Evolutionary conservation across 2,113 vertebrate genomes (phyloP).

Genomic region (Elephantulus edwardii): DNA sequence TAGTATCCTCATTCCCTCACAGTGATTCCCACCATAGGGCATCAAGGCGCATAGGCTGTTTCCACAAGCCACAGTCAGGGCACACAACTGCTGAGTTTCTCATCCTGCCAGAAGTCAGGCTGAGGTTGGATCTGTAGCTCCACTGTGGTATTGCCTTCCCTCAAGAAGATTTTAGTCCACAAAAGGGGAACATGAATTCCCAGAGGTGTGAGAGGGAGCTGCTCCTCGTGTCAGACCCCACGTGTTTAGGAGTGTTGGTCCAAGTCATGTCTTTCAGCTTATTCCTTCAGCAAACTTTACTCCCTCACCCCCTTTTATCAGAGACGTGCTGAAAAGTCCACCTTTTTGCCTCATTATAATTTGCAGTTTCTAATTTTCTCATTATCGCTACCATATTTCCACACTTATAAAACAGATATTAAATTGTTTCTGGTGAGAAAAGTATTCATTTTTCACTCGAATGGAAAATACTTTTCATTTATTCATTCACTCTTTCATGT

Average conservation of each 20-base stretch:
- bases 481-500: not conserved
- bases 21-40: not conserved
- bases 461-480: not conserved
- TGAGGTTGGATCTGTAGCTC: not conserved
- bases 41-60: not conserved
- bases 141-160: not conserved
- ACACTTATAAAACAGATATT: not conserved
- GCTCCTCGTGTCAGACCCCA: not conserved
- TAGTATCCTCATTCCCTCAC: not conserved
- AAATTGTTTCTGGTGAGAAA: not conserved
- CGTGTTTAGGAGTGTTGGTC: not conserved
- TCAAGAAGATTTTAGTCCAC: not conserved
- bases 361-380: not conserved
- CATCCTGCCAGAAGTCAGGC: not conserved
- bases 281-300: not conserved
- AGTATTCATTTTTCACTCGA: accelerated
- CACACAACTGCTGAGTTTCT: not conserved
- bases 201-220: not conserved
- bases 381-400: not conserved
- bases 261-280: not conserved
- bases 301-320: not conserved
- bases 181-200: not conserved
- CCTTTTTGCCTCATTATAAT: not conserved
- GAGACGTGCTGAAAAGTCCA: not conserved
- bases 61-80: not conserved